Evolutionary conservation across 2,797 vertebrate genomes (phyloP).

Genomic region (Lutra lutra): DNA sequence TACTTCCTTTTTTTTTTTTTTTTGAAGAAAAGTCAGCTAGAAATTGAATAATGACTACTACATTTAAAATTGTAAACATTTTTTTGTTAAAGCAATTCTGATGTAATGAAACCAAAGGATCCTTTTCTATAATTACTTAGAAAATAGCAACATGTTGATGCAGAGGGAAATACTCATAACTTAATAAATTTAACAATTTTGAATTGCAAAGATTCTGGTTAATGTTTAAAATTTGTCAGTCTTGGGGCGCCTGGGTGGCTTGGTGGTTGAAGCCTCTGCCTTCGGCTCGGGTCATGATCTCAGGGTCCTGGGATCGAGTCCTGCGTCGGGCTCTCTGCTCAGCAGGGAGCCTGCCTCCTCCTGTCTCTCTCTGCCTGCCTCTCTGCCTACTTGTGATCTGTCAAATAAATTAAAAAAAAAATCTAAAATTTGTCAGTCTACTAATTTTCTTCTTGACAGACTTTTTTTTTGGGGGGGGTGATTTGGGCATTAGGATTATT

Average conservation of each 20-base stretch:
- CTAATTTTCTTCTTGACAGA: background rate
- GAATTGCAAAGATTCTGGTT: background rate
- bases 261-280: too few relatives aligned
- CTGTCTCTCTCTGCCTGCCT: too few relatives aligned
- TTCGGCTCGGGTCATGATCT: too few relatives aligned
- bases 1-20: background rate
- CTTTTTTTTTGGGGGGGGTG: background rate
- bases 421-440: background rate
- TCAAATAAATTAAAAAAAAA: too few relatives aligned
- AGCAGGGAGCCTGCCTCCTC: too few relatives aligned
- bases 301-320: too few relatives aligned
- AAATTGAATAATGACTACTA: background rate
- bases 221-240: background rate
- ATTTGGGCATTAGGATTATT: background rate
- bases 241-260: background rate
- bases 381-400: too few relatives aligned
- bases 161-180: background rate
- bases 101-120: background rate
- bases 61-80: background rate
- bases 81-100: background rate
- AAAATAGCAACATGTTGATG: background rate
- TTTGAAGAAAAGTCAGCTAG: background rate
- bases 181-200: background rate
- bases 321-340: too few relatives aligned
- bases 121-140: background rate